Evolutionary conservation across 2,113 vertebrate genomes (phyloP), one percentile per base, ranked within the genome.

Genomic region (Peromyscus californicus): DNA sequence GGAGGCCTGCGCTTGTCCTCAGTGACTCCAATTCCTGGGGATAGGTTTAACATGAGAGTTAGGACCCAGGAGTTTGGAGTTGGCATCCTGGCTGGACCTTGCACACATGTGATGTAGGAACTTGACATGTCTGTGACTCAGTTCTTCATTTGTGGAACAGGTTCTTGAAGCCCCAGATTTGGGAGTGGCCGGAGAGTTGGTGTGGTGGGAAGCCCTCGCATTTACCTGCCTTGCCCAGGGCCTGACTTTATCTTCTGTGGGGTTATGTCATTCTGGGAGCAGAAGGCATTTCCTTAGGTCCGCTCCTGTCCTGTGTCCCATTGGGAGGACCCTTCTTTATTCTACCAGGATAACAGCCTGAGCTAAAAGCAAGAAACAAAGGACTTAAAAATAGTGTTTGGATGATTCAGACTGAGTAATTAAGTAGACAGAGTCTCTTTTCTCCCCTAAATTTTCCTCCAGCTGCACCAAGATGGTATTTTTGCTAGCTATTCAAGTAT

Each of bases 321-420:
- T 67, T 12, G 63, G 74, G 90, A 94, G 82, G 67, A 9, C 48
- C 24, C 39, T 57, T 69, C 33, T 94, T 90, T 90, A 72, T 79
- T 88, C 69, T 89, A 61, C 96, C 48, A 76, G 69, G 48, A 26
- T 85, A 94, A 29, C 24, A 97, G 92, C 31, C 67, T 65, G 9
- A 63, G 36, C 65, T 86, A 48, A 95, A 92, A 92, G 24, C 54
- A 82, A 93, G 63, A 54, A 88, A 70, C 22, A 39, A 95, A 95
- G 4, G 8, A 57, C 48, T 87, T 76, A 45, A 74, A 51, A 79
- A 93, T 45, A 95, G 33, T 85, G 36, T 93, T 72, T 42, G 67
- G 24, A n/a, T 69, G 57, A 92, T 39, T 93, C 22, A 45, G 54
- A n/a, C 86, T 83, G 65, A 87, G 61, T 22, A 69, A 21, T 51